Evolutionary conservation across 1,140 invertebrate genomes (phyloP), one percentile per base, ranked within the genome.

Genomic region (Zaprionus ornatus): DNA sequence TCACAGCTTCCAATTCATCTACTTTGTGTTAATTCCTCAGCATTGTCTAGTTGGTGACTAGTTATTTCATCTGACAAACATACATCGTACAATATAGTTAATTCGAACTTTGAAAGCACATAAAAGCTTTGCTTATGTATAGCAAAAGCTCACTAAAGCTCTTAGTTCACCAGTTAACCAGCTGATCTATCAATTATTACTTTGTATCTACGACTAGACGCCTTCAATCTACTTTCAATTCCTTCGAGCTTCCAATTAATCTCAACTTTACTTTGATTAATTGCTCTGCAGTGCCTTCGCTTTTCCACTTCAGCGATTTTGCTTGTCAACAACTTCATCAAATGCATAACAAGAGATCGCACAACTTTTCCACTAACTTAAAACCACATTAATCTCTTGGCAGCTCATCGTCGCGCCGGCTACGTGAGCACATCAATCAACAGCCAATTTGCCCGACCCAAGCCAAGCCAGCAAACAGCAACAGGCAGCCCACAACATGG

Each of bases 301-400:
- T 50, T 77, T 72, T 76, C 54, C 74, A 62, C 37, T 19, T 27
- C 17, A 71, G 25, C 59, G 45, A 12, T 21, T 65, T 27, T 21
- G 13, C 55, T 52, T 60, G 40, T 71, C 13, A 71, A 61, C 69
- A 76, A 72, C 61, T 73, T 27, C 54, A 59, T 54, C 71, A 78
- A 64, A 63, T 54, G 50, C 54, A 79, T 74, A 56, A 50, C 15
- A 48, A 29, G 25, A n/a, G 29, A 52, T 27, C 64, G 42, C 17
- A 17, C 54, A 63, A 70, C 68, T 61, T 83, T 88, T 87, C 64
- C 84, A 87, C 84, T 88, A 90, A 90, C 80, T 87, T 84, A 80
- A 87, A 87, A 87, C 78, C 77, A 73, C 84, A 87, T 87, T 90
- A 90, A 87, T 87, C 85, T 87, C 85, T 75, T 70, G 25, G 17